Evolutionary conservation across 2,113 vertebrate species (phyloP), one percentile per base, ranked within the genome.

Genomic region (Paratilapia polleni): DNA sequence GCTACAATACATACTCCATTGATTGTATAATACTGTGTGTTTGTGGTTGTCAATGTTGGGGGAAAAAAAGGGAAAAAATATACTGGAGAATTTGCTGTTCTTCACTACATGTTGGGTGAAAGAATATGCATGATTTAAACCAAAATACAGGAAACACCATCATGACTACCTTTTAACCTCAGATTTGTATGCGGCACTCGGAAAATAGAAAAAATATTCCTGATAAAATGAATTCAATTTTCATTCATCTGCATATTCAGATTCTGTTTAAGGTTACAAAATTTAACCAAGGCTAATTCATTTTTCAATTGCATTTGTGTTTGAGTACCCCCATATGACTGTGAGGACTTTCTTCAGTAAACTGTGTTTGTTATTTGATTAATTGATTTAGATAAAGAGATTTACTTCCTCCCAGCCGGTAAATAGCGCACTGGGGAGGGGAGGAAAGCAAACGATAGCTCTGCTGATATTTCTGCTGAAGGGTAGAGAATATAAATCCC

Each of bases 401-500:
- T 93, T 89, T 92, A 92, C 82, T 83, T 92, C 78, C 93, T 85
- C 91, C 77, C 89, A 85, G 91, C 92, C 93, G 81, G 90, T 90
- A 94, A 94, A 93, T 90, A 83, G 91, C 66, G 61, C 89, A 87
- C 88, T 28, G 59, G 89, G 90, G 91, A 92, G 80, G 43, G 47
- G 28, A 63, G 83, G 79, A 86, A 94, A 92, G 93, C 91, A 94
- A 94, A 88, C 59, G 59, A 80, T 80, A 81, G 87, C 87, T 85
- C 85, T 87, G 89, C 90, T 92, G 90, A 93, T 89, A 91, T 93
- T 94, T 91, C 90, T 86, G 87, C 92, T 92, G 90, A 93, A 93
- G 91, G 90, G 84, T 78, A 63, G 80, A 76, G 88, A 92, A 89
- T 86, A 92, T 94, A 91, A 93, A 94, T 93, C 88, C 83, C 60